phyloP scores from a whole-genome alignment of 1,140 invertebrate species.

The Mesaphorura yosii region DNA sequence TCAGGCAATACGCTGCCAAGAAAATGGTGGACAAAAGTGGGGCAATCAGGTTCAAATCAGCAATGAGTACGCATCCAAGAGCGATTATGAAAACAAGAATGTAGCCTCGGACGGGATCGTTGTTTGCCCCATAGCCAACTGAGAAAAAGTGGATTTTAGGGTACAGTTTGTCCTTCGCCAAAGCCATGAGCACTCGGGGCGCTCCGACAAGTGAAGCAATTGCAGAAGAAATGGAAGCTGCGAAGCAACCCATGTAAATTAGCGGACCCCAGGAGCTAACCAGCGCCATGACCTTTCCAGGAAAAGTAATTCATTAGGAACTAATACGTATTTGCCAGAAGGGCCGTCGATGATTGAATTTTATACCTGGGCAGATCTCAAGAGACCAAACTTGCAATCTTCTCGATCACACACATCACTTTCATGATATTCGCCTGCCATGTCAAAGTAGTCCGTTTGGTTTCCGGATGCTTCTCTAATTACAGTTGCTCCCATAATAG shows the following conservation, averaged over 20 bases:
- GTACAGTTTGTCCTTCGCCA: constrained; percentile 55
- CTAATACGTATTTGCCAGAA: background rate
- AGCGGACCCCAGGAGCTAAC: constrained; percentile 47
- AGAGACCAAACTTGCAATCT: constrained; percentile 38
- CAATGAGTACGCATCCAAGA: constrained; percentile 49
- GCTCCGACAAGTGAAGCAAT: constrained; percentile 53
- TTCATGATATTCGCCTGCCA: constrained; percentile 9
- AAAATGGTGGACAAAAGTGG: constrained; percentile 54
- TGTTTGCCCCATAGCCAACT: constrained; percentile 46
- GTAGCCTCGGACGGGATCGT: constrained; percentile 54
- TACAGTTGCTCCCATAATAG: constrained; percentile 40
- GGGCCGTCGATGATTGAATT: background rate
- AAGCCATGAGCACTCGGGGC: constrained; percentile 45
- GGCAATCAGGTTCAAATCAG: constrained; percentile 48
- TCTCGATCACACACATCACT: background rate
- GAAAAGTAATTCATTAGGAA: too few species aligned
- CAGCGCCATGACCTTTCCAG: constrained; percentile 44
- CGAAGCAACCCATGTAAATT: constrained; percentile 47
- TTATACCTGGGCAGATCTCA: constrained; percentile 32
- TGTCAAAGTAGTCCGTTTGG: constrained; percentile 29
- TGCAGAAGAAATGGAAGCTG: constrained; percentile 54
- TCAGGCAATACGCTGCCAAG: constrained; percentile 49
- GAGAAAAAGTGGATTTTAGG: constrained; percentile 51
- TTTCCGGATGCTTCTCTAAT: constrained; percentile 39
- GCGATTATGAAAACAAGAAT: constrained; percentile 50